phyloP scores from a whole-genome alignment of 2,113 vertebrate species.

The Aspidoscelis tigris region DNA sequence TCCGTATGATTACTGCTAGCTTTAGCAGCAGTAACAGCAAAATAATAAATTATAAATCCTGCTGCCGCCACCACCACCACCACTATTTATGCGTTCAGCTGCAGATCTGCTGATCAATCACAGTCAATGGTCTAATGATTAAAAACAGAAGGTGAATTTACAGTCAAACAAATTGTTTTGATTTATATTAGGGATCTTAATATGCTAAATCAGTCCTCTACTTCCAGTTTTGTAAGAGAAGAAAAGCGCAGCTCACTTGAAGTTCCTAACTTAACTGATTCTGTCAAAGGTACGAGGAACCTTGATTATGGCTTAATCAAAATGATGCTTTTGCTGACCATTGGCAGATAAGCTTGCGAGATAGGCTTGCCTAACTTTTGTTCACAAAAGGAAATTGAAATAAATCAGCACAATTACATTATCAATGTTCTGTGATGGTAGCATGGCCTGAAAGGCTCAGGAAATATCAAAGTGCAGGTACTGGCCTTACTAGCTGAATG shows the following conservation, averaged over 20 bases:
- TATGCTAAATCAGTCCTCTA: conserved; percentile 48
- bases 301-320: conserved; percentile 27
- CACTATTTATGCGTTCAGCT: conserved; percentile 31
- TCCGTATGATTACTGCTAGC: not conserved
- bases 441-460: not conserved
- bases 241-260: conserved; percentile 3
- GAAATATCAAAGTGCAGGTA: not conserved
- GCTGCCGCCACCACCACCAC: not conserved
- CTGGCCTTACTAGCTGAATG: too few species aligned
- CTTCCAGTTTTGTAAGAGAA: conserved; percentile 41
- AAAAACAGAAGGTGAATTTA: conserved; percentile 40
- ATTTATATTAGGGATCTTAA: conserved; percentile 44
- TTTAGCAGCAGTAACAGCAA: not conserved
- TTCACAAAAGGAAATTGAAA: not conserved
- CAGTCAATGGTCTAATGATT: conserved; percentile 51
- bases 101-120: conserved; percentile 19
- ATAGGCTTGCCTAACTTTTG: fast-evolving
- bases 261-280: not conserved
- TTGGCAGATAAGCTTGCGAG: too few species aligned
- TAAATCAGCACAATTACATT: not conserved
- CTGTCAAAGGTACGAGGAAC: not conserved
- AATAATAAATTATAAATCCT: not conserved
- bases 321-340: not conserved
- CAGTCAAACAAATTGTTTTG: conserved; percentile 38
- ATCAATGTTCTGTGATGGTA: not conserved